Conservation (phyloP, 2,888 invertebrate genomes). For the Balanococcus diminutus region DNA sequence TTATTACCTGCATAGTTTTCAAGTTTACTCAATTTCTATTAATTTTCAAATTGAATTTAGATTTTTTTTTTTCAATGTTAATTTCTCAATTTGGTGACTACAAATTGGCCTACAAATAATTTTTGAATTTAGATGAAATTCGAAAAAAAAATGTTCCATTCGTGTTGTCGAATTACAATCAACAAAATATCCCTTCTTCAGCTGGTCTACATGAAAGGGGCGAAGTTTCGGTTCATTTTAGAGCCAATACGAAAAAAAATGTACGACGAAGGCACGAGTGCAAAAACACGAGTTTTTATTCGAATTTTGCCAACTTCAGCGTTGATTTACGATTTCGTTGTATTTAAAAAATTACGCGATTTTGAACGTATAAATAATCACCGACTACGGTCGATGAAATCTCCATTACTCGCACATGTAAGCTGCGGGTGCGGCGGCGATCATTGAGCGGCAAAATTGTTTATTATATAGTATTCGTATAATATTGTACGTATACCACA, state of each 20-base stretch:
- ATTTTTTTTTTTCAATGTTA: no score
- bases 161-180: not conserved
- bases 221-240: no score
- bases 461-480: not conserved
- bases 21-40: no score
- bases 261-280: not conserved
- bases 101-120: no score
- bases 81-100: no score
- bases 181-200: not conserved
- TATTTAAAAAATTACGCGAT: constrained; percentile 11
- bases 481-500: not conserved
- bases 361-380: not conserved
- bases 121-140: no score
- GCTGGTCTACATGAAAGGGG: not conserved
- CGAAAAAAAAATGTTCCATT: not conserved
- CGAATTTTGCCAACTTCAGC: not conserved
- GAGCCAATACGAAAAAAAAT: no score
- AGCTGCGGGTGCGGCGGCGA: not conserved
- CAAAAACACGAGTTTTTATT: not conserved
- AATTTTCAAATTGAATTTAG: no score
- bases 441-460: not conserved
- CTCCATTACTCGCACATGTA: not conserved
- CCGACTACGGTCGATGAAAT: not conserved
- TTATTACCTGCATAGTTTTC: no score
- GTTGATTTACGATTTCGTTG: constrained; percentile 3